A percentile compares a stretch with the other conserved stretches of the same genome.
Evolutionary conservation across 2,888 invertebrate species (phyloP).

Genomic region (Lithophane socia): DNA sequence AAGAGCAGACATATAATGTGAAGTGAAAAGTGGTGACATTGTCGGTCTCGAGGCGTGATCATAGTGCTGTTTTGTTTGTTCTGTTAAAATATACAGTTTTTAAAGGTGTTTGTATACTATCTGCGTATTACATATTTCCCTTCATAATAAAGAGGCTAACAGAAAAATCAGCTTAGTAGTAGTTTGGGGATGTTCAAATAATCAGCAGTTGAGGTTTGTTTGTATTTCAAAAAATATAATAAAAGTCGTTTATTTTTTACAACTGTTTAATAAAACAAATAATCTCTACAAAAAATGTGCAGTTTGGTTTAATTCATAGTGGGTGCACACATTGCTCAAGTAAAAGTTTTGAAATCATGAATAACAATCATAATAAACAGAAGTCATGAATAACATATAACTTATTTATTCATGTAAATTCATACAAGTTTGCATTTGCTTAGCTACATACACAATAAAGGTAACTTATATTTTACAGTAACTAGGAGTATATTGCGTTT

Average conservation of each 20-base stretch:
- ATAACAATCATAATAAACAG: no score
- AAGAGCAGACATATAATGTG: slow-evolving; percentile 77
- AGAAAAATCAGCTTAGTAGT: slow-evolving; percentile 42
- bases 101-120: slow-evolving; percentile 71
- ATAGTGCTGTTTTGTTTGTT: slow-evolving; percentile 69
- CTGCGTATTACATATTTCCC: slow-evolving; percentile 65
- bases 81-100: slow-evolving; percentile 70
- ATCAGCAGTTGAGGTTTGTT: slow-evolving; percentile 11
- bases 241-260: slow-evolving; percentile 6
- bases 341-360: slow-evolving; percentile 53
- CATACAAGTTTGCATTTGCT: slow-evolving; percentile 47
- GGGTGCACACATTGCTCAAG: slow-evolving; percentile 46
- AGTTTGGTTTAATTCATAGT: slow-evolving; percentile 30
- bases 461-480: slow-evolving; percentile 48
- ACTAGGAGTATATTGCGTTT: slow-evolving; percentile 42
- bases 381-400: slow-evolving; percentile 40
- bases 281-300: slow-evolving; percentile 35
- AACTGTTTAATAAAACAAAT: slow-evolving; percentile 12
- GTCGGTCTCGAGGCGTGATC: slow-evolving; percentile 62
- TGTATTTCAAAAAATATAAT: background rate
- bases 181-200: slow-evolving; percentile 59
- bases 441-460: slow-evolving; percentile 46
- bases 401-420: slow-evolving; percentile 55
- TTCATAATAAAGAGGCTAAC: slow-evolving; percentile 70
- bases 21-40: slow-evolving; percentile 72